Base-by-base conservation (phyloP, 2,797 vertebrate species). In the Lateolabrax maculatus region DNA sequence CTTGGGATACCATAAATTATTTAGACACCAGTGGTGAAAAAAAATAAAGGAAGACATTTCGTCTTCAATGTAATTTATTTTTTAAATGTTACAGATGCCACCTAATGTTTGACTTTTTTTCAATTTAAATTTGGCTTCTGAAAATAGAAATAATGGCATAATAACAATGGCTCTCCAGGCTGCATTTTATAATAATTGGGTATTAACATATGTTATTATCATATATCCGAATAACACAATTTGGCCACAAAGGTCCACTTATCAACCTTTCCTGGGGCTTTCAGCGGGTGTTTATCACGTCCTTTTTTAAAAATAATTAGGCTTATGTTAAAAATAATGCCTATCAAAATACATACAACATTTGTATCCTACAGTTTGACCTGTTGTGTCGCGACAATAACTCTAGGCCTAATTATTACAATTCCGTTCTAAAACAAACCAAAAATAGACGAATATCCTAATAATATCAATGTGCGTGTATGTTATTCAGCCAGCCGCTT, bases 1-100 rank as follows among this genome's bases (percentile, higher is more conserved):
- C 65, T 77, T 41, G 44, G 23, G 44, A 71, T 46, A 3, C 71
- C 79, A 88, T 84, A 69, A 81, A 89, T 89, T 87, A 85, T 62
- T 71, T 31, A 60, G 67, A 69, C 79, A 60, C 67, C 31, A 46
- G 77, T 6, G 46, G 68, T 48, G 19, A 4, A 21, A 39, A 70
- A 52, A 27, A 57, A 52, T 9, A 3, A 23, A 29, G 57, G 25
- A 27, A 65, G 27, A 31, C 9, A n/a, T 9, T 6, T 55, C 5
- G 44, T 41, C n/a, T 43, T 31, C 16, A 21, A 13, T 39, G 25
- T 21, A 18, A 62, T 23, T 23, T 34, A 10, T 51, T 16, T 2
- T 43, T 18, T 44, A n/a, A n/a, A n/a, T n/a, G n/a, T n/a, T n/a
- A n/a, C n/a, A 56, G 3, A 68, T 31, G 3, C 9, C 11, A 37